phyloP scores from a whole-genome alignment of 2,797 vertebrate species.

The Stomatorhinus walkeri region DNA sequence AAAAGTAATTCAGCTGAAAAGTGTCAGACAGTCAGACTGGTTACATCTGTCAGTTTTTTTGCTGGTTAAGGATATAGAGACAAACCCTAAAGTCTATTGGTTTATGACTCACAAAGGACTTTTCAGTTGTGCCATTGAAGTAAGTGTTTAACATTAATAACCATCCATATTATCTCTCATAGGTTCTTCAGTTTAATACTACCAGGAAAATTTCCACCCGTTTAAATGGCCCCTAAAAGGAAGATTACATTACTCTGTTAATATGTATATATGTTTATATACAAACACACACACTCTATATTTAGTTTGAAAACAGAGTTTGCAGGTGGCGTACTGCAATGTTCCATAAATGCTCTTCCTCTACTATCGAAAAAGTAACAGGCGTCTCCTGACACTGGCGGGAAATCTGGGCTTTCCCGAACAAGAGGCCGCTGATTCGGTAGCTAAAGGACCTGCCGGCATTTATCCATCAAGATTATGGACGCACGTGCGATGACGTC shows the following conservation, averaged over 20 bases:
- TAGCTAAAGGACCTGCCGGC: conserved; percentile 42
- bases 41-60: not conserved
- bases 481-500: conserved; percentile 47
- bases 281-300: not conserved
- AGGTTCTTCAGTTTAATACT: not conserved
- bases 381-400: conserved; percentile 38
- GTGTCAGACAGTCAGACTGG: not conserved
- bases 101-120: not conserved
- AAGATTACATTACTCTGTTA: not conserved
- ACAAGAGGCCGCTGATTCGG: conserved; percentile 58
- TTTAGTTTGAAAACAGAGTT: not conserved
- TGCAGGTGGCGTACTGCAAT: not conserved
- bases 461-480: conserved; percentile 51
- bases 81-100: not conserved
- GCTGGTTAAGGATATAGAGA: not conserved
- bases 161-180: not conserved
- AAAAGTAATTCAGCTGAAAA: not conserved
- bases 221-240: not conserved
- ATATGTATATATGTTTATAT: not conserved
- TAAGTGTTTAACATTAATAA: not conserved
- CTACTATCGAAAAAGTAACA: too few relatives aligned
- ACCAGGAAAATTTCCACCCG: not conserved
- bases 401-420: conserved; percentile 57
- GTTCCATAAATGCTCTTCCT: not conserved
- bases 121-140: not conserved